These are phyloP conservation scores for Eudemis profundana DNA, from an alignment of 2,888 invertebrate species.

Conservation along the genomic window DNA sequence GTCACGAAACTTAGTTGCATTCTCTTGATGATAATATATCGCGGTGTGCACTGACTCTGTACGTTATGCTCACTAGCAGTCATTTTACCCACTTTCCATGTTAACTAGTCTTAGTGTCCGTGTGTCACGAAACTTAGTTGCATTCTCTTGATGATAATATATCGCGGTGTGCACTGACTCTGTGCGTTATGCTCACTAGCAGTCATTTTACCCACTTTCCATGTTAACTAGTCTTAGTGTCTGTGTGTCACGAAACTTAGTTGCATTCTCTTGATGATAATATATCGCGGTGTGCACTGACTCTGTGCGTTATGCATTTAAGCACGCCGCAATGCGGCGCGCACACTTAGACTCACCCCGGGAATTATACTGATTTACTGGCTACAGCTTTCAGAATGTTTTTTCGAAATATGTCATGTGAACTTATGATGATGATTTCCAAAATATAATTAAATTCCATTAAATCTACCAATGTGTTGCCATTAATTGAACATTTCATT, in stretches of 20 bases:
- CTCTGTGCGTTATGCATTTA: slow-evolving; percentile 46
- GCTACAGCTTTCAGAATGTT: slow-evolving; percentile 18
- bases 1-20: slow-evolving; percentile 44
- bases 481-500: too few relatives aligned
- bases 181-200: slow-evolving; percentile 42
- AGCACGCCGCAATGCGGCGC: slow-evolving; percentile 69
- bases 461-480: too few relatives aligned
- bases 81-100: too few relatives aligned
- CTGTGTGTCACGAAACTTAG: slow-evolving; percentile 38
- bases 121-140: slow-evolving; percentile 42
- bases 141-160: slow-evolving; percentile 47
- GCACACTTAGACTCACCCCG: slow-evolving; percentile 51
- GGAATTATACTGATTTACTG: slow-evolving; percentile 54
- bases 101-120: background rate
- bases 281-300: slow-evolving; percentile 44
- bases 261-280: slow-evolving; percentile 47
- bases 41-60: slow-evolving; percentile 40
- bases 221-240: background rate
- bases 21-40: slow-evolving; percentile 46
- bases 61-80: too few relatives aligned
- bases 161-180: slow-evolving; percentile 43
- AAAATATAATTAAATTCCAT: too few relatives aligned
- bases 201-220: too few relatives aligned
- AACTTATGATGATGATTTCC: too few relatives aligned
- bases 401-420: background rate